A percentile compares a stretch with the other conserved stretches of the same genome.
These are phyloP conservation scores for Tridacna crocea DNA, from an alignment of 2,888 invertebrate species.

Conservation along the genomic window DNA sequence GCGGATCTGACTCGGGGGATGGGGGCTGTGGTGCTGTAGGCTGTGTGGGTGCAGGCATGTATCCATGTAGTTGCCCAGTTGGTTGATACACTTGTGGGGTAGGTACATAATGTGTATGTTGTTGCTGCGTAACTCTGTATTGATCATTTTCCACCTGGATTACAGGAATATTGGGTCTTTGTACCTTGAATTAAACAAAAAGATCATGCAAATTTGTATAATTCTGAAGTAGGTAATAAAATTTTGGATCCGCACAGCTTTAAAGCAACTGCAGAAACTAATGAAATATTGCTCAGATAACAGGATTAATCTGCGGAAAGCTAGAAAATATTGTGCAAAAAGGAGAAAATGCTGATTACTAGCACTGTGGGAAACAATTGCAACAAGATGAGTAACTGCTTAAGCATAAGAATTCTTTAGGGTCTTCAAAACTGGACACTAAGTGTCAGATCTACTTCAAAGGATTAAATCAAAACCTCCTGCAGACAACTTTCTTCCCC, in stretches of 20 bases:
- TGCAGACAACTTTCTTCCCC: no score
- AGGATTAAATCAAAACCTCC: no score
- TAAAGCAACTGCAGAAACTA: not conserved
- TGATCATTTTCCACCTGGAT: constrained; percentile 72
- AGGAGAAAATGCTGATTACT: not conserved
- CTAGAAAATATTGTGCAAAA: not conserved
- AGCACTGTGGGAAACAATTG: no score
- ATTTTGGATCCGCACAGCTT: not conserved
- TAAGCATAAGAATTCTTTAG: no score
- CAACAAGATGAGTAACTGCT: no score
- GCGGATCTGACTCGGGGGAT: not conserved
- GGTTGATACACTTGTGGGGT: constrained; percentile 33
- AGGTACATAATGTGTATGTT: constrained; percentile 31
- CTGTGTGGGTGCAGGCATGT: not conserved
- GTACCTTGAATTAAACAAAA: not conserved
- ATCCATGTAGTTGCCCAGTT: constrained; percentile 1
- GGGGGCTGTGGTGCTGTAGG: not conserved
- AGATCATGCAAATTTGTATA: not conserved
- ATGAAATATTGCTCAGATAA: not conserved
- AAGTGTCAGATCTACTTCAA: no score
- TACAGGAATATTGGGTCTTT: constrained; percentile 47
- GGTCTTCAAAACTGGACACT: no score
- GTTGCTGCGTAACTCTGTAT: constrained; percentile 53
- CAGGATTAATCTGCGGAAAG: not conserved
- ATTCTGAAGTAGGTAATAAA: not conserved